Percentiles rank a stretch among this genome's conserved stretches.
Conservation (phyloP, 2,113 vertebrate genomes). For the Cyphotilapia sp. region DNA sequence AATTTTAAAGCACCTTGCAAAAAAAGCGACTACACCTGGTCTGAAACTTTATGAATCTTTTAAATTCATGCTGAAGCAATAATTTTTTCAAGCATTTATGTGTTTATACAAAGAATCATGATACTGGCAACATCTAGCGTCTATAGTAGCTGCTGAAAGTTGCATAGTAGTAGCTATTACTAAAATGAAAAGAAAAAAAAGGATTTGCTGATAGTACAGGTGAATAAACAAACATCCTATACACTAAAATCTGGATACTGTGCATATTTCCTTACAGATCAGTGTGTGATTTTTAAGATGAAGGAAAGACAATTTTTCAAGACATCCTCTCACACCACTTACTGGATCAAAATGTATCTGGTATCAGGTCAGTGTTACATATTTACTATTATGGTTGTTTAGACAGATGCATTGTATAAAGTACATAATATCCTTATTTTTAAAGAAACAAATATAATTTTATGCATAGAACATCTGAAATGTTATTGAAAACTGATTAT, state of each 20-base stretch:
- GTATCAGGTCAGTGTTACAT: not conserved
- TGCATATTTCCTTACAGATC: not conserved
- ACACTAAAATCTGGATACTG: not conserved
- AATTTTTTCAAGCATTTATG: not conserved
- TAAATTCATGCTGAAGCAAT: not conserved
- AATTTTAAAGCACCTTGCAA: not conserved
- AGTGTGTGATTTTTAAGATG: not conserved
- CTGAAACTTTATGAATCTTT: not conserved
- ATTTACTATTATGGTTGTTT: not conserved
- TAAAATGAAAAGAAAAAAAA: not conserved
- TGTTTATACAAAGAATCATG: not conserved
- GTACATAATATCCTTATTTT: not conserved
- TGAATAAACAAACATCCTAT: not conserved
- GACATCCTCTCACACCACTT: not conserved
- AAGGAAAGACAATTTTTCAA: not conserved
- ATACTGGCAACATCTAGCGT: not conserved
- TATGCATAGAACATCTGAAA: not conserved
- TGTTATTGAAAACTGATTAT: not conserved
- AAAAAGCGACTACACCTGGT: not conserved
- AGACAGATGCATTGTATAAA: not conserved
- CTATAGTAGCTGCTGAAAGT: not conserved
- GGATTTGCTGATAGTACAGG: not conserved
- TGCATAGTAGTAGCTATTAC: not conserved
- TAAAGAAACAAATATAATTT: not conserved
- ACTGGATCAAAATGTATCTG: not conserved